Evolutionary conservation across 53 echinoderm and acorn worm genomes (phyloP), one percentile per base, ranked within the genome.

Genomic region (Henricia sp.): DNA sequence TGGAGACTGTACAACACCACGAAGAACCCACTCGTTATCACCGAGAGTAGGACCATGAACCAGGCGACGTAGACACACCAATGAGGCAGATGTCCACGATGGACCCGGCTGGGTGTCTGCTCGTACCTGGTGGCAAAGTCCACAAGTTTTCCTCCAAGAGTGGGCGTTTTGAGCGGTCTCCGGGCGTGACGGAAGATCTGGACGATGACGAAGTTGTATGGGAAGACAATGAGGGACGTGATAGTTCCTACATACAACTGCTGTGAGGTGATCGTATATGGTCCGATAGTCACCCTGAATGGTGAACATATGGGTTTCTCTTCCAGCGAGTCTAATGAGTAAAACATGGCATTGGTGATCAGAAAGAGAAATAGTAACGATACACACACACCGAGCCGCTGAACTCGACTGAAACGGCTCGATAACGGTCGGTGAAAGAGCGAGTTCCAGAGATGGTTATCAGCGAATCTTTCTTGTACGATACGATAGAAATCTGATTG

Each of bases 361-460:
- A 90, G 86, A 54, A 82, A 90, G 1, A 78, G 71, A 56, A 72
- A 90, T 1, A 77, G 82, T 3, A 90, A 74, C 3, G 86, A 70
- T 3, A 86, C 19, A 56, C 91, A 90, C 33, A 82, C 82, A 14
- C 76, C 71, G 9, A 90, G 73, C 12, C 91, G 73, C 82, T 90
- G 77, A n/a, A 76, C 58, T 43, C 91, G 71, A 24, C 52, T 90
- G 72, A 90, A 90, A n/a, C 66, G 36, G 66, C 91, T 90, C 2
- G 70, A 51, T 16, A 72, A 82, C 2, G 86, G 91, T 0, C 91
- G 91, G 24, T 70, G 80, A 63, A 90, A 54, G 13, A 90, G 66
- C 26, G 91, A 90, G 67, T 86, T 82, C 91, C 91, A 90, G 8
- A 90, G 86, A 37, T 90, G 86, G 55, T 90, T 62, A 37, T 90